Percentiles rank a stretch among this genome's conserved stretches.
Evolutionary conservation across 1,140 invertebrate genomes (phyloP).

Genomic region (Bombus difficillimus): DNA sequence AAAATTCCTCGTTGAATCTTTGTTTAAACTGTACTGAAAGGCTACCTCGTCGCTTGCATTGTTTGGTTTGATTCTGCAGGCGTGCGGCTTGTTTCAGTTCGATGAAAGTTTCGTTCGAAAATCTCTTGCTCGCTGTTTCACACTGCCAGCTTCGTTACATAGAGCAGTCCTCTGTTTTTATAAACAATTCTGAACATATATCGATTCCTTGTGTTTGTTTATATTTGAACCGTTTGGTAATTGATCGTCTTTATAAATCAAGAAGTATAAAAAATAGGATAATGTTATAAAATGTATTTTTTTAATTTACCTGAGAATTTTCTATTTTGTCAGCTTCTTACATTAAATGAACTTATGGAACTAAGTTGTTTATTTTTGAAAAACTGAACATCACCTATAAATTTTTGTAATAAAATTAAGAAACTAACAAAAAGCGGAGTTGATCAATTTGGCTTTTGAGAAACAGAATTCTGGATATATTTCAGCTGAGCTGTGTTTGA

Average conservation of each 20-base stretch:
- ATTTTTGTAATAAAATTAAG: too few species aligned
- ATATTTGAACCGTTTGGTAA: background rate
- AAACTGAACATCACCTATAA: background rate
- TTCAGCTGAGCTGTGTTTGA: background rate
- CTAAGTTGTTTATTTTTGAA: background rate
- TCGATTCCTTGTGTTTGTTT: background rate
- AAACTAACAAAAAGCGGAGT: background rate
- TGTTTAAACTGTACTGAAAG: conserved; percentile 23
- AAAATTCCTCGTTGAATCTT: conserved; percentile 29
- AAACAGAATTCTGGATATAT: background rate
- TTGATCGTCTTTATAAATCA: background rate
- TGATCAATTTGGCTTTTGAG: background rate
- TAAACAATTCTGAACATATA: background rate
- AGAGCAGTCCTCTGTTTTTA: background rate
- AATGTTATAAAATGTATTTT: background rate
- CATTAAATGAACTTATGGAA: background rate
- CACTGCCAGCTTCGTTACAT: background rate
- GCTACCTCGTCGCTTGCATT: background rate
- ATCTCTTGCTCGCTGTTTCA: background rate
- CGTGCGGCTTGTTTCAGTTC: background rate
- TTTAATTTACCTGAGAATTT: background rate
- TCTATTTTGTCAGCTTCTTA: background rate
- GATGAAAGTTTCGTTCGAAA: background rate
- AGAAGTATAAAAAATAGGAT: background rate
- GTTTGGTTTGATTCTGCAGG: background rate